phyloP scores from a whole-genome alignment of 2,888 invertebrate genomes.

The Anodontia alba region DNA sequence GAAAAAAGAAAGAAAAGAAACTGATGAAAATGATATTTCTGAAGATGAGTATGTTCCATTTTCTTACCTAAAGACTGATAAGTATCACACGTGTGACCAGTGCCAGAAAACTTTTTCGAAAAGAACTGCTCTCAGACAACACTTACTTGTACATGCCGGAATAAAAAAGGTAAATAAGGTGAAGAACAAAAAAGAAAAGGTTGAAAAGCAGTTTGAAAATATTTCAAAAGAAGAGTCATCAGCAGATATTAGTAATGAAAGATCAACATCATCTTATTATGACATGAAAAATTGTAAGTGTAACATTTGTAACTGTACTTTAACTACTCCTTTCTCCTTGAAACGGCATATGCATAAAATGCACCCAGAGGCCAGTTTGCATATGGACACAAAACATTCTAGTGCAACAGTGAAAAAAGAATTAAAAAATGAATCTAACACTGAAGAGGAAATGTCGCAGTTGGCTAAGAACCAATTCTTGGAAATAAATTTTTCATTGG shows the following conservation, averaged over 20 bases:
- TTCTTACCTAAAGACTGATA: neutral
- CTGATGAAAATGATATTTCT: neutral
- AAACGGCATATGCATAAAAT: neutral
- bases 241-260: neutral
- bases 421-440: neutral
- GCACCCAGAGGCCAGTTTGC: neutral
- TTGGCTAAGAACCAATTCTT: constrained; percentile 6
- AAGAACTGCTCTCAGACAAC: neutral
- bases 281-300: neutral
- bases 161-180: neutral
- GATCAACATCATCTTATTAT: neutral
- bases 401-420: neutral
- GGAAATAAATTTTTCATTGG: neutral
- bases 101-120: neutral
- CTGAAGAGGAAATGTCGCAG: neutral
- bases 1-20: neutral
- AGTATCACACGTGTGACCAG: neutral
- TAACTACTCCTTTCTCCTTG: neutral
- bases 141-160: neutral
- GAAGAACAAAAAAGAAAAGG: neutral
- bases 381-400: neutral
- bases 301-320: neutral
- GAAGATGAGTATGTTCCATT: neutral
- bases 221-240: neutral
- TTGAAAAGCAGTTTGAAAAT: too few species aligned